These are phyloP conservation scores for Augochlora pura DNA, from an alignment of 1,140 invertebrate species.

Conservation along the genomic window DNA sequence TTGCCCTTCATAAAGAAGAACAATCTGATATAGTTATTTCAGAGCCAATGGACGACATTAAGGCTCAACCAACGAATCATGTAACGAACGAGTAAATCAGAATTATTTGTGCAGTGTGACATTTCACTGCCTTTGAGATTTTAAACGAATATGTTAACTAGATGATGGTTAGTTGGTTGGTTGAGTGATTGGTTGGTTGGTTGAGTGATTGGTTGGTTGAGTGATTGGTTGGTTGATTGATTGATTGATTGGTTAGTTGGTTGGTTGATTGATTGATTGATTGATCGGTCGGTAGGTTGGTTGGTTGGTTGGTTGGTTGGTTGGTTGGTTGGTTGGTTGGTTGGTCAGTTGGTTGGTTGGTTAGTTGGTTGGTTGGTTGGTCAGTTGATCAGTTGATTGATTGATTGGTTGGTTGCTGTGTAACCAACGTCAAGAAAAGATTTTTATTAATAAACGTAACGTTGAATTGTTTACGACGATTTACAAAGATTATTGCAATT, in stretches of 20 bases:
- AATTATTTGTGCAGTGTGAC: not conserved
- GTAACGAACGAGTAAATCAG: slow-evolving; percentile 73
- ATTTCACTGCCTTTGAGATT: not conserved
- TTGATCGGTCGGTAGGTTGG: not conserved
- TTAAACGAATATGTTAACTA: slow-evolving; percentile 23
- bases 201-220: not conserved
- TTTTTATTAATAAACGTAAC: slow-evolving; percentile 15
- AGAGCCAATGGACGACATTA: slow-evolving; percentile 70
- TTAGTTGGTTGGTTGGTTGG: not conserved
- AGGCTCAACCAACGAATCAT: slow-evolving; percentile 72
- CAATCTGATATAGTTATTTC: slow-evolving; percentile 71
- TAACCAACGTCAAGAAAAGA: slow-evolving; percentile 8
- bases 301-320: not conserved
- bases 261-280: not conserved
- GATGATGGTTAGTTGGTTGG: slow-evolving; percentile 1
- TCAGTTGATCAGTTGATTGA: not conserved
- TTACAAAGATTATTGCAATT: slow-evolving; percentile 27
- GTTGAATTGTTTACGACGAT: slow-evolving; percentile 25
- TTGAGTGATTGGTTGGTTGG: not conserved
- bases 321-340: slow-evolving; percentile 7
- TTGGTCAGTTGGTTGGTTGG: not conserved
- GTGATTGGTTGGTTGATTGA: not conserved
- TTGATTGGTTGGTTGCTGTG: slow-evolving; percentile 3
- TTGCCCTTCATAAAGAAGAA: slow-evolving; percentile 81
- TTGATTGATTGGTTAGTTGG: not conserved